Percentiles rank a stretch among this genome's conserved stretches.
These are phyloP conservation scores for Hormaphis cornu DNA, from an alignment of 1,140 invertebrate species.

Conservation along the genomic window DNA sequence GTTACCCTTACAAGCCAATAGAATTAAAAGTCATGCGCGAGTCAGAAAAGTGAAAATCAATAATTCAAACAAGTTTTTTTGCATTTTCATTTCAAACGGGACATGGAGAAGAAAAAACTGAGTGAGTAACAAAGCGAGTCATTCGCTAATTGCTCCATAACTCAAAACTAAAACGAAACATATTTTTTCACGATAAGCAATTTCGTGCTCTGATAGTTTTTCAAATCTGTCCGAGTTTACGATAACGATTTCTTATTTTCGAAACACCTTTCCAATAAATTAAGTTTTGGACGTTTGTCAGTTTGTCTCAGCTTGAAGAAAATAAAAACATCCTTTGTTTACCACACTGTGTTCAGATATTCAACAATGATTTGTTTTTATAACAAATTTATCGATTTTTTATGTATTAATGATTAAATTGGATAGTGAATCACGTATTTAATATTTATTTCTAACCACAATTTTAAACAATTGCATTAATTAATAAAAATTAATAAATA, in stretches of 20 bases:
- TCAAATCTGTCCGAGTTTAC: background rate
- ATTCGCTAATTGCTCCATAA: constrained; percentile 29
- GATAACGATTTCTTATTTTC: background rate
- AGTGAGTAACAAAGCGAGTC: background rate
- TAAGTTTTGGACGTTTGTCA: background rate
- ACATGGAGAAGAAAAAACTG: background rate
- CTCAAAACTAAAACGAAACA: constrained; percentile 8
- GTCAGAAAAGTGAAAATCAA: background rate
- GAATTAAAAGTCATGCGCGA: too few relatives aligned
- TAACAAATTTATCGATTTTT: too few relatives aligned
- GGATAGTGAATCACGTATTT: too few relatives aligned
- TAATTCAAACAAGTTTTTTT: constrained; percentile 1
- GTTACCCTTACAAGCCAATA: too few relatives aligned
- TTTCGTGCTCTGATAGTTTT: background rate
- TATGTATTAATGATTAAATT: too few relatives aligned
- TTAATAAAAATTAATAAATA: too few relatives aligned
- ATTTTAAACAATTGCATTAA: too few relatives aligned
- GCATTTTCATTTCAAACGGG: too few relatives aligned
- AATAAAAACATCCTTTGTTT: background rate
- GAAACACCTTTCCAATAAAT: background rate
- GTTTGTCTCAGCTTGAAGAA: background rate
- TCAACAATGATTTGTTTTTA: too few relatives aligned
- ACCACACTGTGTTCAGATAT: too few relatives aligned
- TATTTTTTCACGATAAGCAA: constrained; percentile 2
- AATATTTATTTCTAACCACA: too few relatives aligned